Base-by-base conservation (phyloP, 1,140 invertebrate genomes). In the Eumeta japonica region DNA sequence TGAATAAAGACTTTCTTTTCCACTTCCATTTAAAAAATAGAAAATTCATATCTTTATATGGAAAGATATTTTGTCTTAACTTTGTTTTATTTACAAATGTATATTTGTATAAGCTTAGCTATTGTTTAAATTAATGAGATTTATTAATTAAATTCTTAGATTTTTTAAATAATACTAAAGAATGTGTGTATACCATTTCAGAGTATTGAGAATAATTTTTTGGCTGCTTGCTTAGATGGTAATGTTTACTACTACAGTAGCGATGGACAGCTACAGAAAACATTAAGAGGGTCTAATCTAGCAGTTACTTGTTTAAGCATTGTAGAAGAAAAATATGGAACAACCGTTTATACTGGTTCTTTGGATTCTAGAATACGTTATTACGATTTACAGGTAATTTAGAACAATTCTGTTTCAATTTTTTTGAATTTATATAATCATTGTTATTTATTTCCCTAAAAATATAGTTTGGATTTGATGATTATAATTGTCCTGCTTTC, bases 291-390 rank as follows among this genome's bases (percentile, higher is more conserved):
- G 10, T 73, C 66, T 35, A 76, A 76, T 43, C 56, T 75, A 7
- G 79, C 81, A 0, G 79, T 83, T 3, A 83, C 81, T 0, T 82
- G 81, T 51, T 55, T 83, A 1, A 76, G 75, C 15, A 68, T 83
- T 10, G 55, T 52, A 1, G 57, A 59, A 33, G 71, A 75, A 12
- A 56, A 58, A 39, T 71, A 63, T 43, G 66, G 64, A 19, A 76
- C 78, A 10, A 76, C 73, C 16, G 60, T 83, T 1, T 83, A 79
- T 42, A 80, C 81, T 10, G 82, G 81, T 3, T 83, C 82, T 2
- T 58, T 82, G 27, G 82, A 83, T 50, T 78, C 78, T 2, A 72
- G 75, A 39, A 73, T 83, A 51, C 63, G 80, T 11, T 81, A 79
- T 51, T 83, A 81, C 45, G 75, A 81, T 50, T 70, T 82, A 38